Evolutionary conservation across 2,888 invertebrate genomes (phyloP), one percentile per base, ranked within the genome.

Genomic region (Sesia apiformis): DNA sequence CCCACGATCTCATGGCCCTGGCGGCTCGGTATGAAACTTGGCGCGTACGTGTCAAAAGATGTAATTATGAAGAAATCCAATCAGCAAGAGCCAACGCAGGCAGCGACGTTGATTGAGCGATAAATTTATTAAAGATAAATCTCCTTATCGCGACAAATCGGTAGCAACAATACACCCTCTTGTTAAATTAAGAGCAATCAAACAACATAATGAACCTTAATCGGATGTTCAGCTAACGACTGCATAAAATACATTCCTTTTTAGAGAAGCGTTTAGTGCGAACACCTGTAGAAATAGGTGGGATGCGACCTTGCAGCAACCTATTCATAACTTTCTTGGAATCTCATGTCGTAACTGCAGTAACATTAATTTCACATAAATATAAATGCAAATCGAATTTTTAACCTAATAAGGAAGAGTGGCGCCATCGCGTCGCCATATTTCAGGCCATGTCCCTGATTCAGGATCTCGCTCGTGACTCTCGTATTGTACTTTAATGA

Each of bases 31-130:
- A 85, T 84, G 82, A 87, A 87, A 84, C 87, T 85, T 88, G 81
- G 82, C 86, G 81, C 82, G 78, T 82, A 84, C 86, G 79, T 84
- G 88, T 89, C 88, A 88, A 88, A 89, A 88, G 84, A 87, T 85
- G 86, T 89, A 89, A 89, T 89, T 89, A 88, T 84, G 84, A 87
- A 84, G 85, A 85, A 88, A 89, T 84, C 85, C 88, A 89, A 89
- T 89, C 88, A 89, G 78, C 80, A 74, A 75, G 74, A 70, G 75
- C 77, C 76, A 75, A 78, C 76, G 78, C 79, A 73, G 67, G 68
- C 70, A 67, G 62, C 72, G 80, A 81, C 80, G 76, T 80, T 83
- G 83, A 82, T 82, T 81, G 81, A 84, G 79, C 83, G 88, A 87
- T 88, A 85, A 85, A 88, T 84, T 81, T 76, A 82, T 76, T 70